These are phyloP conservation scores for Apamea crenata DNA, from an alignment of 2,888 invertebrate species.

Conservation along the genomic window DNA sequence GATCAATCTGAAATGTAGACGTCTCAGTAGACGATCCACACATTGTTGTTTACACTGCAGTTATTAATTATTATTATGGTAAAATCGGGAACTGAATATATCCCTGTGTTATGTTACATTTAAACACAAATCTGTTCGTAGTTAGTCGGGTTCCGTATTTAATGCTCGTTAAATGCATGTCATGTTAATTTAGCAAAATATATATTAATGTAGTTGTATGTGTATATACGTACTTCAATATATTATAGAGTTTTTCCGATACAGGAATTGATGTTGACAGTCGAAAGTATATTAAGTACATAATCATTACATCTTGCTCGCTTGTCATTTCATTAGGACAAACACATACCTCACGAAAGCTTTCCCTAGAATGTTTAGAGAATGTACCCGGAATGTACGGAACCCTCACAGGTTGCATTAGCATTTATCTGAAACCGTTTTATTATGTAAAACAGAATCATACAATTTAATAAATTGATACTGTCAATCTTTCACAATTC, in stretches of 20 bases:
- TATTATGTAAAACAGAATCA: constrained; percentile 3
- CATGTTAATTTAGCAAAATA: constrained; percentile 16
- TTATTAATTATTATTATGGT: constrained; percentile 26
- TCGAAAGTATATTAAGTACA: constrained; percentile 27
- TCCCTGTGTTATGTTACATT: constrained; percentile 19
- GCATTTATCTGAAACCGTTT: constrained; percentile 44
- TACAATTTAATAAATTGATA: constrained; percentile 18
- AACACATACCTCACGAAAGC: constrained; percentile 1
- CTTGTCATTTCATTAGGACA: constrained; percentile 15
- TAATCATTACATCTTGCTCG: constrained; percentile 33
- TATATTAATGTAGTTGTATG: constrained; percentile 28
- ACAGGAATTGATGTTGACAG: constrained; percentile 19
- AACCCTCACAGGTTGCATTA: constrained; percentile 42
- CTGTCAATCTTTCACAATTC: constrained; percentile 1
- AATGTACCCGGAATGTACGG: constrained; percentile 43
- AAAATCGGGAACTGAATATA: constrained; percentile 20
- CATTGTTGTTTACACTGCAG: constrained; percentile 40
- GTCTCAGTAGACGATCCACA: constrained; percentile 14
- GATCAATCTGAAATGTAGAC: constrained; percentile 22
- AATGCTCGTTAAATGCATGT: constrained; percentile 30
- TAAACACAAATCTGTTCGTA: constrained; percentile 31
- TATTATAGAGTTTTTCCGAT: constrained; percentile 16
- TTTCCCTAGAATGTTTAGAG: constrained; percentile 3
- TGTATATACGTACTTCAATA: constrained; percentile 20
- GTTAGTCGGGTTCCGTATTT: constrained; percentile 58